Conservation (phyloP, 2,888 invertebrate genomes). For the Slavum lentiscoides region DNA sequence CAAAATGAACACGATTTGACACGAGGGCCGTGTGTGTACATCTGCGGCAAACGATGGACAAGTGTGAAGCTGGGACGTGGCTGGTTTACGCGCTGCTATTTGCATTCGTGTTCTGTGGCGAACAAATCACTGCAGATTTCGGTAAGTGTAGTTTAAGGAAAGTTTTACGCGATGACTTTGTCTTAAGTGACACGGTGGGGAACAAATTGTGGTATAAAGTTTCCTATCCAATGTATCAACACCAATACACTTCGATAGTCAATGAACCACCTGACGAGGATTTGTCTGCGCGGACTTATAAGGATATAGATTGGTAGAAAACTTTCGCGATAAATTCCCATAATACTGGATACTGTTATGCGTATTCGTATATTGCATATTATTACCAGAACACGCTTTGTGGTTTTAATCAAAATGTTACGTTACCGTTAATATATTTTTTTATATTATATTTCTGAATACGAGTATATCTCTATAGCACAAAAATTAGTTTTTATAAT, state of each 20-base stretch:
- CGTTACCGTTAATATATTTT: too few species aligned
- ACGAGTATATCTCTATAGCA: too few species aligned
- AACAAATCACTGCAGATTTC: constrained; percentile 33
- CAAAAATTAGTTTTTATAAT: too few species aligned
- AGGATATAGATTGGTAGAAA: background rate
- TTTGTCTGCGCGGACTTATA: too few species aligned
- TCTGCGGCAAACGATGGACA: constrained; percentile 20
- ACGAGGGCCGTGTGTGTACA: background rate
- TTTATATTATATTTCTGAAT: too few species aligned
- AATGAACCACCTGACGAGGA: background rate
- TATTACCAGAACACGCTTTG: too few species aligned
- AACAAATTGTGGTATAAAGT: background rate
- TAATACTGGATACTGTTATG: too few species aligned
- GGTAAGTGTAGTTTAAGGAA: constrained; percentile 19
- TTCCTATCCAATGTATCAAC: background rate
- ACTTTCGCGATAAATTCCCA: background rate
- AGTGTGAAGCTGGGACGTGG: background rate
- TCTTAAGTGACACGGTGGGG: background rate
- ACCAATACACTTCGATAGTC: constrained; percentile 13
- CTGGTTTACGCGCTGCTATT: constrained; percentile 27
- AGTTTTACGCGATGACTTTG: constrained; percentile 10
- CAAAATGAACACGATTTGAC: constrained; percentile 25
- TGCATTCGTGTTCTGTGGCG: constrained; percentile 17
- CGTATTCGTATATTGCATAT: too few species aligned
- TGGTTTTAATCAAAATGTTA: too few species aligned